Evolutionary conservation across 1,140 invertebrate genomes (phyloP).

Genomic region (Hestina assimilis): DNA sequence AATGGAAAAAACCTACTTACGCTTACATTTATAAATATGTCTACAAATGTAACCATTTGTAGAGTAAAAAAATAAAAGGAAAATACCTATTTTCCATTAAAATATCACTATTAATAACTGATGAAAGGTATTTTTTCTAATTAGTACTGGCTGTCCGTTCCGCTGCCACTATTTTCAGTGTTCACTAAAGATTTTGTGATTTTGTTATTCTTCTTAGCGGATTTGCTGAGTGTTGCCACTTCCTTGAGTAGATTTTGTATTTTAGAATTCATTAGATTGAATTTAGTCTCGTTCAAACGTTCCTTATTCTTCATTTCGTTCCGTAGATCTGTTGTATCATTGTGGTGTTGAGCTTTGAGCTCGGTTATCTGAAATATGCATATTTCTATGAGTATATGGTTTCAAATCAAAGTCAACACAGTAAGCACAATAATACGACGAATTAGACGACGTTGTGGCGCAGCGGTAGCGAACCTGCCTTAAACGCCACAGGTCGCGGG

Average conservation of each 20-base stretch:
- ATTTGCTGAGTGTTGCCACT: constrained; percentile 90
- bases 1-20: constrained; percentile 68
- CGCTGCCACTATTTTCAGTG: constrained; percentile 85
- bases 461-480: too few relatives aligned
- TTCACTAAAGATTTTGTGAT: constrained; percentile 66
- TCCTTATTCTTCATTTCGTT: constrained; percentile 90
- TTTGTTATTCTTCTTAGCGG: constrained; percentile 82
- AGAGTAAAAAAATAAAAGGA: constrained; percentile 75
- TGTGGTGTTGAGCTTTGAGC: constrained; percentile 94
- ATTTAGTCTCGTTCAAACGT: constrained; percentile 89
- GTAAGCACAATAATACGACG: too few relatives aligned
- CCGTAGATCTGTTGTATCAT: constrained; percentile 90
- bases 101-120: constrained; percentile 32
- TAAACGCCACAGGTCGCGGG: too few relatives aligned
- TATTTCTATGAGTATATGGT: too few relatives aligned
- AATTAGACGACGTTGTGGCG: too few relatives aligned
- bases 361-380: constrained; percentile 92
- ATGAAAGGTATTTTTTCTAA: constrained; percentile 55
- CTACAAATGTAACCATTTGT: constrained; percentile 75
- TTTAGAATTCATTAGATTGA: constrained; percentile 87
- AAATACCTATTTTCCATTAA: constrained; percentile 49
- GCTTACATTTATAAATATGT: constrained; percentile 58
- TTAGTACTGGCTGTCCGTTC: constrained; percentile 85
- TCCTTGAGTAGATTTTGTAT: constrained; percentile 89
- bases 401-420: too few relatives aligned